Evolutionary conservation across 2,888 invertebrate genomes (phyloP).

Genomic region (Phaedon cochleariae): DNA sequence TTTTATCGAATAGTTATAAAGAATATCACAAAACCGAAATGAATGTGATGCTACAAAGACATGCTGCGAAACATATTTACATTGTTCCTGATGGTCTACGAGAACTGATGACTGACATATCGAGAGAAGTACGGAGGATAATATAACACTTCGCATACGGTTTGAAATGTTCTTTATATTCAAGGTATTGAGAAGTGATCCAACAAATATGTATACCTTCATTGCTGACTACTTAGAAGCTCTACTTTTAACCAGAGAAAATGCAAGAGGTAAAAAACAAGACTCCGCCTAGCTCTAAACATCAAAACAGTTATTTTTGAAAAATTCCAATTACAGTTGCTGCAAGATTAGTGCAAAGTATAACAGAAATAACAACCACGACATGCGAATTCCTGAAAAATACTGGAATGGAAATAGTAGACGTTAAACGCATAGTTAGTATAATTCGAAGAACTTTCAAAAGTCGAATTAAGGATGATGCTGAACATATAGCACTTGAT

Average conservation of each 20-base stretch:
- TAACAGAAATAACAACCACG: conserved; percentile 55
- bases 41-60: conserved; percentile 57
- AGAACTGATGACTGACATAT: conserved; percentile 77
- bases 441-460: conserved; percentile 53
- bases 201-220: conserved; percentile 70
- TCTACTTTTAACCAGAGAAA: conserved; percentile 72
- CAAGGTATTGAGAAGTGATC: conserved; percentile 75
- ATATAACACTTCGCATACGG: conserved; percentile 22
- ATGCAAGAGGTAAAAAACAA: conserved; percentile 58
- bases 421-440: conserved; percentile 52
- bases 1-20: no score
- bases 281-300: not conserved
- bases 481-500: not conserved
- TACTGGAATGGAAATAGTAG: conserved; percentile 49
- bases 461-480: conserved; percentile 21
- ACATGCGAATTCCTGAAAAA: conserved; percentile 53
- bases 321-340: conserved; percentile 49
- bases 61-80: conserved; percentile 63
- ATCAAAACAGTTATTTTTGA: not conserved
- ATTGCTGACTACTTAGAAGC: conserved; percentile 75
- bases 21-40: conserved; percentile 48
- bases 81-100: conserved; percentile 72
- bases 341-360: conserved; percentile 55
- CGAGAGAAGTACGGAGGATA: conserved; percentile 68
- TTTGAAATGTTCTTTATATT: conserved; percentile 3